Evolutionary conservation across 2,888 invertebrate genomes (phyloP).

Genomic region (Cremastinae sp.): DNA sequence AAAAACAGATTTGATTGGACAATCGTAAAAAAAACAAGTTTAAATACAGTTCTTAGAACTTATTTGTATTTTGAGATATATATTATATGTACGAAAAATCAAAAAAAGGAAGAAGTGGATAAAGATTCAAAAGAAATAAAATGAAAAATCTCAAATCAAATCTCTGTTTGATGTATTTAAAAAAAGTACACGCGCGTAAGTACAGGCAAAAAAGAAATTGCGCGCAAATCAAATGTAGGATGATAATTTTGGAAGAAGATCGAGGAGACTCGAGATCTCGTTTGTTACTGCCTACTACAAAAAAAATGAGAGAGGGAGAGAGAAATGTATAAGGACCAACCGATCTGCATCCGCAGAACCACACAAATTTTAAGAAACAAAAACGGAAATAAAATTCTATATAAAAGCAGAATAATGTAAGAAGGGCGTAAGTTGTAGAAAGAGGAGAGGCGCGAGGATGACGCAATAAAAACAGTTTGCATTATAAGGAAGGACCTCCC

Average conservation of each 20-base stretch:
- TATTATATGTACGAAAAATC: no score
- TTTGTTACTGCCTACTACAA: conserved; percentile 1
- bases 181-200: not conserved
- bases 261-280: conserved; percentile 3
- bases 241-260: no score
- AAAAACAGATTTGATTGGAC: conserved; percentile 16
- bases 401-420: conserved; percentile 7
- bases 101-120: no score
- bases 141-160: no score
- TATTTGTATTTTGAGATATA: conserved; percentile 23
- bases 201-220: not conserved
- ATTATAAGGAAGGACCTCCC: no score
- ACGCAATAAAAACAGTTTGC: no score
- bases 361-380: conserved; percentile 11
- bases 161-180: no score
- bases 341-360: conserved; percentile 30
- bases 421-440: conserved; percentile 8
- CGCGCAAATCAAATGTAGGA: not conserved
- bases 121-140: no score
- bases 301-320: not conserved
- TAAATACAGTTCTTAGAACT: conserved; percentile 3
- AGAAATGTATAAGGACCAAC: conserved; percentile 42
- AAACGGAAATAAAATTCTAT: conserved; percentile 3
- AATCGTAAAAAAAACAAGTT: conserved; percentile 15
- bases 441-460: no score